Base-by-base conservation (phyloP, 2,113 vertebrate genomes). In the Crotophaga sulcirostris region DNA sequence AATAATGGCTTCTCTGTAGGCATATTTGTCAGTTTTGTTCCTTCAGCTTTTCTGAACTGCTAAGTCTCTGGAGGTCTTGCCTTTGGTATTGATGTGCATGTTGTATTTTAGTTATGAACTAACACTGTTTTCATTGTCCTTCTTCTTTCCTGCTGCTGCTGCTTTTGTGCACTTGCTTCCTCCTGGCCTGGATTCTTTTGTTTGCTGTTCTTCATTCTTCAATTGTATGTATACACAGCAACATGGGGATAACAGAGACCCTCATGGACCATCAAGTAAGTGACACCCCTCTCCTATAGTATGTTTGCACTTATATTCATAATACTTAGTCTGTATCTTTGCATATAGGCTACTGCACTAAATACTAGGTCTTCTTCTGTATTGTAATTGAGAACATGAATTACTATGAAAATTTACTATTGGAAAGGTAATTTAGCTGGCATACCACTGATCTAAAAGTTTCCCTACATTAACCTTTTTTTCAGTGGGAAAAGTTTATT, bases 201-300 rank as follows among this genome's bases (percentile, higher is more conserved):
- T 97, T 97, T 95, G 97, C 97, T 97, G 95, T 94, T 91, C 95
- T 84, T 84, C 96, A n/a, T 89, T 96, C 97, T 96, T 91, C 98
- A 97, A 97, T 97, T 97, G 88, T 94, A 85, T 97, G 89, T 97
- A 93, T 90, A 70, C 88, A 85, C 97, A 99, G 98, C 98, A 97
- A 93, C 98, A 98, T 98, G 98, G 97, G 97, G 99, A 99, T 96
- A 98, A 96, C 97, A 98, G 97, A 98, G 98, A 99, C 96, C 97
- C 96, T 93, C 98, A 98, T 94, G 97, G 97, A 97, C 90, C 95
- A 85, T 97, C 98, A 98, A 98, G 99, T 99, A 99, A 99, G 98
- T 98, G 80, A 95, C 81, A 96, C 23, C 44, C 60, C 80, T 96
- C 74, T 94, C 68, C 58, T 94, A 77, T 58, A 36, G 51, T 90